These are phyloP conservation scores for Oncorhynchus clarkii DNA, from an alignment of 2,113 vertebrate species.

Conservation along the genomic window DNA sequence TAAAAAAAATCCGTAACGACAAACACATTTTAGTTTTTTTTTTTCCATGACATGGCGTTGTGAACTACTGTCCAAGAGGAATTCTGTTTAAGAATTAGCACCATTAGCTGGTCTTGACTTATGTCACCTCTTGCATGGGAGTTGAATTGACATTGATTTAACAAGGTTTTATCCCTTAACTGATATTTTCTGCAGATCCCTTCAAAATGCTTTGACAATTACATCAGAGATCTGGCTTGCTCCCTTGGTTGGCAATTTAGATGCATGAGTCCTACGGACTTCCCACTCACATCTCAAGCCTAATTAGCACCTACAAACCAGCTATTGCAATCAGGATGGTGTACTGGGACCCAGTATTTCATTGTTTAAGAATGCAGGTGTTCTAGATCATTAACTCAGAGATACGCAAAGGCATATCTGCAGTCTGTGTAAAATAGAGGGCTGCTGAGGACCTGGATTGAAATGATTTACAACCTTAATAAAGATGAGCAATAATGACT, in stretches of 20 bases:
- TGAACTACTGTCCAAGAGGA: constrained; percentile 36
- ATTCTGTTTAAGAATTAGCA: constrained; percentile 40
- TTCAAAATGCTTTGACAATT: constrained; percentile 48
- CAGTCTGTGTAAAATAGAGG: neutral
- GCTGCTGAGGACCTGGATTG: neutral
- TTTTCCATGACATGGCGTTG: constrained; percentile 1
- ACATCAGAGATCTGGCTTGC: constrained; percentile 17
- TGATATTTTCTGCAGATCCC: constrained; percentile 45
- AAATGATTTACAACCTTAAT: too few relatives aligned
- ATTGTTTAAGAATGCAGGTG: constrained; percentile 39
- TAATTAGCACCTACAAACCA: constrained; percentile 48
- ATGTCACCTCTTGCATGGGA: constrained; percentile 43
- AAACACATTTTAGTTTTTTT: constrained; percentile 30
- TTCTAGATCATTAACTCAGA: constrained; percentile 28
- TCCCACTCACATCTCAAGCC: constrained; percentile 20
- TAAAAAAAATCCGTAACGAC: neutral
- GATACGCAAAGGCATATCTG: neutral
- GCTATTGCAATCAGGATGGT: constrained; percentile 40
- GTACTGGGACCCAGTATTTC: constrained; percentile 46
- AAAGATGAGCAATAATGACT: too few relatives aligned
- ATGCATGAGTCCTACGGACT: constrained; percentile 18
- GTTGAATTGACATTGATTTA: constrained; percentile 15
- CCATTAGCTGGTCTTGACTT: constrained; percentile 27
- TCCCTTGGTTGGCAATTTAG: constrained; percentile 1
- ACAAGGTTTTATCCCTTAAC: constrained; percentile 34